Percentiles rank a stretch among this genome's conserved stretches.
Conservation (phyloP, 2,113 vertebrate species). For the Ploceus nigricollis region DNA sequence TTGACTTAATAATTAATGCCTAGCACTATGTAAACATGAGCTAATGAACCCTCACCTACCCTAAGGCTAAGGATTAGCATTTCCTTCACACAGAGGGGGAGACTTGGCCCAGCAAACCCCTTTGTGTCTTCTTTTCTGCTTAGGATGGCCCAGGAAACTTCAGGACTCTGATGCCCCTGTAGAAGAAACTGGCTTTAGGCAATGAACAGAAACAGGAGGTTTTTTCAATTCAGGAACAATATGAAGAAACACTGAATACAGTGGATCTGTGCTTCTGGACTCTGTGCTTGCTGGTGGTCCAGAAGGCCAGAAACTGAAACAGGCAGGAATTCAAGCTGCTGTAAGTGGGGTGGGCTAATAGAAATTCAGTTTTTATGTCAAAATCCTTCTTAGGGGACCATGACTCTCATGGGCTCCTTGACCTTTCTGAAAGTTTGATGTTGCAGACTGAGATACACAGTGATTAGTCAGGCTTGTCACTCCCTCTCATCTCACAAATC, state of each 20-base stretch:
- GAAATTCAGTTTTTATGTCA: not conserved
- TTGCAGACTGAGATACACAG: not conserved
- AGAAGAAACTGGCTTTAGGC: not conserved
- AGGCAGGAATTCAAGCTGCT: not conserved
- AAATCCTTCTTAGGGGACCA: not conserved
- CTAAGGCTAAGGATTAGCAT: not conserved
- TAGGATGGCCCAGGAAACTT: not conserved
- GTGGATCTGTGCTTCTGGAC: not conserved
- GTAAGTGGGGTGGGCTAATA: not conserved
- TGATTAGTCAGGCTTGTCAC: not conserved
- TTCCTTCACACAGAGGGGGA: not conserved
- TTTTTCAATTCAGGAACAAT: not conserved
- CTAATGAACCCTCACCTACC: conserved; percentile 20
- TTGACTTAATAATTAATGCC: conserved; percentile 61
- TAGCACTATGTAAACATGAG: conserved; percentile 28
- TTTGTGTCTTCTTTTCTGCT: not conserved
- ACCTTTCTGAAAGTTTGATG: not conserved
- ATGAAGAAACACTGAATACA: not conserved
- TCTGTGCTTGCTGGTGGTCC: not conserved
- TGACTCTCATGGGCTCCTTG: not conserved
- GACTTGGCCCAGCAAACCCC: not conserved
- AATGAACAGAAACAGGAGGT: not conserved
- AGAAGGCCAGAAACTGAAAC: not conserved
- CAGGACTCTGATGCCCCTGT: not conserved
- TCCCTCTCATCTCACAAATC: not conserved